Evolutionary conservation across 2,797 vertebrate genomes (phyloP).

Genomic region (Pantherophis alleghaniensis): DNA sequence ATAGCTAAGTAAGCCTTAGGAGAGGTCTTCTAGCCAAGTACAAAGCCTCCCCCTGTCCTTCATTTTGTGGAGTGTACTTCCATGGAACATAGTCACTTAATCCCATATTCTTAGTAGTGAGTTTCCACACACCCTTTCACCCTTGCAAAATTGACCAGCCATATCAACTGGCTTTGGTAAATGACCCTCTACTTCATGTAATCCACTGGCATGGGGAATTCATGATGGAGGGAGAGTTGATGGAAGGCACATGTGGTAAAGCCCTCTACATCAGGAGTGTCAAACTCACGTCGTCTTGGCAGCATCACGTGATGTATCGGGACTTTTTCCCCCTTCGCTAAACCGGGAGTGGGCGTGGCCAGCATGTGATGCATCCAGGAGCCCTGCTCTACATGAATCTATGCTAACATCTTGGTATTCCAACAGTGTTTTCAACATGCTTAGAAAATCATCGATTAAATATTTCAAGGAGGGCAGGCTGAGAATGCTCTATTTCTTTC

Average conservation of each 20-base stretch:
- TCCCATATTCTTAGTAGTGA: not conserved
- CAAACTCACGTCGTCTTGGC: too few relatives aligned
- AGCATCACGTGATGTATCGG: too few relatives aligned
- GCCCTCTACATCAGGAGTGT: not conserved
- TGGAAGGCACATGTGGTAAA: not conserved
- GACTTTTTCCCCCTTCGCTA: too few relatives aligned
- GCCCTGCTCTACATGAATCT: not conserved
- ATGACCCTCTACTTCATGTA: not conserved
- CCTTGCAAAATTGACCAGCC: not conserved
- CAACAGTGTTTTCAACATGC: not conserved
- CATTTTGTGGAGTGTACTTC: not conserved
- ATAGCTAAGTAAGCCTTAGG: not conserved
- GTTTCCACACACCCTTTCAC: not conserved
- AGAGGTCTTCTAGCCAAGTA: not conserved
- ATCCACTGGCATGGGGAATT: not conserved
- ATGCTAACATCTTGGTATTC: not conserved
- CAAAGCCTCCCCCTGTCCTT: not conserved
- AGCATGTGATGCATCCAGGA: too few relatives aligned
- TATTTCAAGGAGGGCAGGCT: not conserved
- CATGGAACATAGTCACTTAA: not conserved
- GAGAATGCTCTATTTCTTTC: not conserved
- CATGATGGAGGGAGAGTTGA: not conserved
- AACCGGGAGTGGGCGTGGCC: too few relatives aligned
- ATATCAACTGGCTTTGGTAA: not conserved
- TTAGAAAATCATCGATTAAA: not conserved